Evolutionary conservation across 2,888 invertebrate genomes (phyloP), one percentile per base, ranked within the genome.

Genomic region (Anodontia alba): DNA sequence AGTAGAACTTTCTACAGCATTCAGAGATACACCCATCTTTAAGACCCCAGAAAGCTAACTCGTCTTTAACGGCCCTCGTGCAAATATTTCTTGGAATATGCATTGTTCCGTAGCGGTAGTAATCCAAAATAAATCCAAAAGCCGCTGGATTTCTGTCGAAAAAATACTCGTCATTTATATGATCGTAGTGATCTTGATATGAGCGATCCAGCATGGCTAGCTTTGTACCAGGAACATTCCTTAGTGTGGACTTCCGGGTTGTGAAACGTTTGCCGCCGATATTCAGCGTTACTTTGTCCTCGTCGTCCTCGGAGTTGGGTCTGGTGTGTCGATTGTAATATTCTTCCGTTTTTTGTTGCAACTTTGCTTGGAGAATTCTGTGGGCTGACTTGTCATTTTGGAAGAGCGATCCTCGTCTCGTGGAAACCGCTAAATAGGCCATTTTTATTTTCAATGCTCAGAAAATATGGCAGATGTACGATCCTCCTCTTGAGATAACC

Each of bases 81-180:
- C 91, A 91, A 3, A 88, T 36, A 42, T 82, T 66, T 46, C 79
- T 80, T 8, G 91, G 90, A 23, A 91, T 73, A 73, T 92, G 91
- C 74, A 91, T 84, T n/a, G 80, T 79, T 3, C 90, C 90, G 5
- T 80, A 81, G 0, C 90, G 85, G 54, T 88, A 88, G 57, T 76
- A 89, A 67, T 90, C 89, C 17, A 91, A 54, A 33, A 91, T 86
- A 43, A 77, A 87, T 17, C 66, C 73, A 79, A 91, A 90, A 29
- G 89, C 57, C 7, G 78, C 80, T 0, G 91, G 90, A 73, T 91
- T 91, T 68, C 91, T 76, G 77, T 91, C 91, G 68, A 90, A 91
- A 76, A 89, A 91, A 72, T 88, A 89, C 69, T 87, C 87, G 12
- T 76, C 46, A 2, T 76, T 57, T 17, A 66, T 57, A 42, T 15